A percentile compares a stretch with the other conserved stretches of the same genome.
Conservation (phyloP, 2,888 invertebrate genomes). For the Hermaeophaga mercurialis region DNA sequence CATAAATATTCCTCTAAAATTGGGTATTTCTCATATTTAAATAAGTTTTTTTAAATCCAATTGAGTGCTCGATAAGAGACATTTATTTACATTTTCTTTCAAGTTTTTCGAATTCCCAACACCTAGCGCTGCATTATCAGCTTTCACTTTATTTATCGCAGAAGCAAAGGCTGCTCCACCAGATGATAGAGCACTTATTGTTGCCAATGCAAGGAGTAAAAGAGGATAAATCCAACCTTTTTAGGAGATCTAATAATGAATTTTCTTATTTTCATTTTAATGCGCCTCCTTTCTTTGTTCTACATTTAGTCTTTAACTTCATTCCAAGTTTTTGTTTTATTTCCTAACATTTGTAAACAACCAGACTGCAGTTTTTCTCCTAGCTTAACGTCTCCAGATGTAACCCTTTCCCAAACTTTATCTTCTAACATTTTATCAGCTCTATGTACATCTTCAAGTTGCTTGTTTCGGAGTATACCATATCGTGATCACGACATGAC, state of each 20-base stretch:
- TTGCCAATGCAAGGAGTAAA: slow-evolving; percentile 48
- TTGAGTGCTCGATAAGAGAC: neutral
- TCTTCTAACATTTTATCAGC: slow-evolving; percentile 49
- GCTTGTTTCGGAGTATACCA: slow-evolving; percentile 42
- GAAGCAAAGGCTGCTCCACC: slow-evolving; percentile 49
- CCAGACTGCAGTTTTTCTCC: slow-evolving; percentile 47
- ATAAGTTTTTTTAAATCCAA: slow-evolving; percentile 26
- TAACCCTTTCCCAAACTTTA: slow-evolving; percentile 45
- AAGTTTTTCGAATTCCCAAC: slow-evolving; percentile 38
- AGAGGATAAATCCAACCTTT: slow-evolving; percentile 35
- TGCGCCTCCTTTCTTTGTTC: no score
- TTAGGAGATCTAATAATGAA: no score
- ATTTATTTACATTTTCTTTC: neutral
- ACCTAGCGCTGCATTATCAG: slow-evolving; percentile 30
- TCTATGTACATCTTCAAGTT: slow-evolving; percentile 40
- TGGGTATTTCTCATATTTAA: slow-evolving; percentile 15
- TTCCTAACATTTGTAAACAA: slow-evolving; percentile 45
- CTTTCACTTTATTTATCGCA: slow-evolving; percentile 47
- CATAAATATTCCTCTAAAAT: slow-evolving; percentile 28
- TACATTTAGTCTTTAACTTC: slow-evolving; percentile 1
- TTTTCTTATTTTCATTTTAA: no score
- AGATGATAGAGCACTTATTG: slow-evolving; percentile 47
- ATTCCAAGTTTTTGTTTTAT: slow-evolving; percentile 15
- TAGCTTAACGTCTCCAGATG: slow-evolving; percentile 42
- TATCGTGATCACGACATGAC: slow-evolving; percentile 45